Evolutionary conservation across 2,113 vertebrate species (phyloP), one percentile per base, ranked within the genome.

Genomic region (Pollachius pollachius): DNA sequence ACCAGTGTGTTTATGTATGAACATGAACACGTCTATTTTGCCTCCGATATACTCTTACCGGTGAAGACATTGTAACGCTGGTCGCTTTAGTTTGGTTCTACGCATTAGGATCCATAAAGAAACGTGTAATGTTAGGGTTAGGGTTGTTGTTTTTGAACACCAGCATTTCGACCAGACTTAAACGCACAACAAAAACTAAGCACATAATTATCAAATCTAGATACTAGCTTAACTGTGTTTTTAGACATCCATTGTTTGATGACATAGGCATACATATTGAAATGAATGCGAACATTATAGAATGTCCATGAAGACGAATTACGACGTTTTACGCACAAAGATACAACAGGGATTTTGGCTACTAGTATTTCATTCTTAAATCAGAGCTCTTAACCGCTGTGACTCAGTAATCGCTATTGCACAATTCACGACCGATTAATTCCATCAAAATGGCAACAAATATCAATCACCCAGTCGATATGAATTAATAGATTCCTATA

Each of bases 151-250:
- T 70, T 68, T 72, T 12, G 56, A 48, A 77, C 76, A 60, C 56
- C 64, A 80, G 78, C 79, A 80, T 72, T 78, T 82, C 64, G 73
- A 87, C 84, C 80, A 75, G 72, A 87, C 82, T 84, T 83, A 72
- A 81, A 88, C 85, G 79, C 84, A 89, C 84, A 72, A 73, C 84
- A 81, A 89, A 88, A 76, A 83, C 80, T 83, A 59, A 78, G 71
- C 76, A 89, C 84, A 82, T 57, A 78, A 84, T 79, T 61, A 37
- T 80, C 81, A 79, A 80, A 72, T 80, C 75, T 62, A 83, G 69
- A 78, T 83, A 84, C 67, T 80, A 84, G 79, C 64, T 75, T 62
- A 79, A 77, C 59, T 73, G 73, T 78, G 66, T 80, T 82, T 81
- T 79, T 77, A 81, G 81, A 87, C 78, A 64, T 73, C 57, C 82